Percentiles rank a stretch among this genome's conserved stretches.
phyloP scores from a whole-genome alignment of 2,113 vertebrate genomes.

The Bucco capensis region DNA sequence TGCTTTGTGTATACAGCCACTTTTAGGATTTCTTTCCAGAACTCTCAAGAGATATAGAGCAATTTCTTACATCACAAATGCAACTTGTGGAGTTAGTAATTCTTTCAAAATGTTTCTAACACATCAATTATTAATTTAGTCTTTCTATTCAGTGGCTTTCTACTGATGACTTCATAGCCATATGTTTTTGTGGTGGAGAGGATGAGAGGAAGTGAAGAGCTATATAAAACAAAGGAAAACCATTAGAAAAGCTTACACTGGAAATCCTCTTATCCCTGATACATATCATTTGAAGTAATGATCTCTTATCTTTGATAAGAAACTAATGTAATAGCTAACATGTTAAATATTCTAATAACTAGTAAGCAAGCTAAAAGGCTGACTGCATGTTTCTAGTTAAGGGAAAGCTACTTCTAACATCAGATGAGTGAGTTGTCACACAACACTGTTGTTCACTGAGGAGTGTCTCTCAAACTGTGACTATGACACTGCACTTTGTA shows the following conservation, averaged over 20 bases:
- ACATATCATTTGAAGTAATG: not conserved
- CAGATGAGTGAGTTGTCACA: not conserved
- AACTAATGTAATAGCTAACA: not conserved
- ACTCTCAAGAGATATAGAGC: not conserved
- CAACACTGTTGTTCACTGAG: not conserved
- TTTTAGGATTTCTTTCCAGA: not conserved
- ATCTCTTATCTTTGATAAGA: not conserved
- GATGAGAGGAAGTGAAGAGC: not conserved
- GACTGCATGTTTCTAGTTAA: not conserved
- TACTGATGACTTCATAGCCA: not conserved
- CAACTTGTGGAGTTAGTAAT: not conserved
- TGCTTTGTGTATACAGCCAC: not conserved
- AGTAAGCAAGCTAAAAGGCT: not conserved
- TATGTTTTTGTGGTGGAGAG: not conserved
- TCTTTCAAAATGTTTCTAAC: not conserved
- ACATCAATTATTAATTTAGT: conserved; percentile 10
- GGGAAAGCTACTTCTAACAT: not conserved
- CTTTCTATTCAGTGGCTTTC: not conserved
- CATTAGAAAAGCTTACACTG: not conserved
- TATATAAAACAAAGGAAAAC: not conserved
- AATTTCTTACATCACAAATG: not conserved
- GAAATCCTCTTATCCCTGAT: not conserved
- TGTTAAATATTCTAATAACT: not conserved
- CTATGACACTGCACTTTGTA: not conserved
- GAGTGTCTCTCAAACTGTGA: not conserved